Base-by-base conservation (phyloP, 2,113 vertebrate genomes). In the Isurus oxyrinchus region DNA sequence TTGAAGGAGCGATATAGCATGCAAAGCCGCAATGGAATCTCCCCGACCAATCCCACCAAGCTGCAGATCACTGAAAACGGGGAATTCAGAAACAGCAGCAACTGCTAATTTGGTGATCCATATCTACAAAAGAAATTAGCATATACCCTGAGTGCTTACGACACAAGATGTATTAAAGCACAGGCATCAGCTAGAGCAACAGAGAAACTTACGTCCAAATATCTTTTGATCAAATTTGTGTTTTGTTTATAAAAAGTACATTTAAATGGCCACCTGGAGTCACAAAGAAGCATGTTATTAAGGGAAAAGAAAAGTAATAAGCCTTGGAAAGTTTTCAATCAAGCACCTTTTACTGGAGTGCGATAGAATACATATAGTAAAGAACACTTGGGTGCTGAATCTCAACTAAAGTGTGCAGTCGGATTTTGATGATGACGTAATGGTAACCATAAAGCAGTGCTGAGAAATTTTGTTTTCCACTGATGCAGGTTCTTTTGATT, bases 1-100 rank as follows among this genome's bases (percentile, higher is more conserved):
- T 98, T 99, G 97, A 99, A 99, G 98, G 99, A 99, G 98, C 99
- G 99, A 98, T 99, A 99, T 98, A 99, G 99, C 99, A 98, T 99
- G 98, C 99, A 99, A 98, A 99, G 98, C 91, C 99, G 99, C 98
- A 99, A 99, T 97, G 99, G 99, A 98, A 98, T 99, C 98, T 99
- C 99, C 96, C 99, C 99, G 97, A 99, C 99, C 98, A 99, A 99
- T 98, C 99, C 99, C 98, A 99, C 98, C 98, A 99, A 99, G 97
- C 99, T 99, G 97, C 99, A 99, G 98, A 99, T 99, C 97, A 99
- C 99, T 0, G 99, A 99, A 97, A 99, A 99, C 97, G 99, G 99
- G 97, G 99, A 99, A 98, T 99, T 99, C 98, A 97, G 99, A 97
- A 99, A 99, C 99, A 99, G 99, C 99, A 99, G 99, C 98, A 99